A percentile compares a stretch with the other conserved stretches of the same genome.
Conservation (phyloP, 2,113 vertebrate genomes). For the Ariopsis seemanni region DNA sequence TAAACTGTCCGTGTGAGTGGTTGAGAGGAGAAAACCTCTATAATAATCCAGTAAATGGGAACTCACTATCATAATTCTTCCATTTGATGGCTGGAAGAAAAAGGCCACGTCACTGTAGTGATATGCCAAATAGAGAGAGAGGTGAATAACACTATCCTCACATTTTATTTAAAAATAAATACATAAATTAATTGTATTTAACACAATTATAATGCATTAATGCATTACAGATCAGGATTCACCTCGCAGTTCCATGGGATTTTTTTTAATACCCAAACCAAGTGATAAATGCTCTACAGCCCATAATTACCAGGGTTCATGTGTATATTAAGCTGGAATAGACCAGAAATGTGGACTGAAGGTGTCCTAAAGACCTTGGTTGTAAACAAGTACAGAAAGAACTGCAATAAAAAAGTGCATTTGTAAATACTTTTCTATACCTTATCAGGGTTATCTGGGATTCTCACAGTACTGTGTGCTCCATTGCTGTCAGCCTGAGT, state of each 20-base stretch:
- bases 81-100: too few relatives aligned
- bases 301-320: background rate
- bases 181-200: background rate
- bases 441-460: background rate
- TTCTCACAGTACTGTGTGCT: accelerated
- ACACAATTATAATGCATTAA: background rate
- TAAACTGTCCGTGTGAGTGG: too few relatives aligned
- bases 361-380: background rate
- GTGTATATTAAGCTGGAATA: background rate
- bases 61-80: too few relatives aligned
- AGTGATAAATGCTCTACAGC: background rate
- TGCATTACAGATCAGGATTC: background rate
- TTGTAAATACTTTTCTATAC: conserved; percentile 5
- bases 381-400: background rate
- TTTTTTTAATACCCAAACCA: background rate
- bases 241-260: background rate
- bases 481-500: conserved; percentile 32
- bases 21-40: too few relatives aligned
- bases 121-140: too few relatives aligned
- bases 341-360: background rate
- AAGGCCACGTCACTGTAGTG: too few relatives aligned
- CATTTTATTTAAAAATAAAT: background rate
- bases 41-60: too few relatives aligned
- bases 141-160: background rate
- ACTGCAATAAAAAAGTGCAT: background rate